These are phyloP conservation scores for Chromobotia macracanthus DNA, from an alignment of 2,797 vertebrate species.

Conservation along the genomic window DNA sequence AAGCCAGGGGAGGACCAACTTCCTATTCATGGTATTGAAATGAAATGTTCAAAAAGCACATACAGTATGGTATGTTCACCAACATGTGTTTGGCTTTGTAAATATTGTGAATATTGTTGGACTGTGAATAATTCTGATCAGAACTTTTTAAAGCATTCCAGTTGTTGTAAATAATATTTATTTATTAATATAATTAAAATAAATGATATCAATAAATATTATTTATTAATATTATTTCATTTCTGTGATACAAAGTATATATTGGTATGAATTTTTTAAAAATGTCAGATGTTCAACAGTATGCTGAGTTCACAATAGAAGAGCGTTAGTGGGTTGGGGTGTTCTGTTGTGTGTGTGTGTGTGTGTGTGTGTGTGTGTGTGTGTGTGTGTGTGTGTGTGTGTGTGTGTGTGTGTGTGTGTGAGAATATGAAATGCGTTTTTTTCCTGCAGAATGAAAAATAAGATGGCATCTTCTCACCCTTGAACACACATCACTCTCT, in stretches of 20 bases:
- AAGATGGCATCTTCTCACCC: conserved; percentile 26
- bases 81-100: neutral
- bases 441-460: conserved; percentile 15
- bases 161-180: neutral
- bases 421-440: conserved; percentile 11
- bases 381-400: neutral
- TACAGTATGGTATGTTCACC: neutral
- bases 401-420: neutral
- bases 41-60: neutral
- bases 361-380: too few species aligned
- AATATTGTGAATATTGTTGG: conserved; percentile 12
- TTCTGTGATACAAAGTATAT: conserved; percentile 5
- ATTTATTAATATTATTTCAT: too few species aligned
- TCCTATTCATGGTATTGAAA: too few species aligned
- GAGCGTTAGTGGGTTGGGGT: neutral
- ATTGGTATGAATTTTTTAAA: neutral
- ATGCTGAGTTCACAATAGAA: neutral
- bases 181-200: too few species aligned
- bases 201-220: too few species aligned
- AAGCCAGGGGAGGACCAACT: too few species aligned
- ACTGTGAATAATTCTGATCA: conserved; percentile 15
- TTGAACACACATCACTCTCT: conserved; percentile 45
- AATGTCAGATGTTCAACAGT: neutral
- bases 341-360: too few species aligned
- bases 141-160: conserved; percentile 16